These are phyloP conservation scores for Enteromius paludinosus DNA, from an alignment of 2,797 vertebrate species.

Conservation along the genomic window DNA sequence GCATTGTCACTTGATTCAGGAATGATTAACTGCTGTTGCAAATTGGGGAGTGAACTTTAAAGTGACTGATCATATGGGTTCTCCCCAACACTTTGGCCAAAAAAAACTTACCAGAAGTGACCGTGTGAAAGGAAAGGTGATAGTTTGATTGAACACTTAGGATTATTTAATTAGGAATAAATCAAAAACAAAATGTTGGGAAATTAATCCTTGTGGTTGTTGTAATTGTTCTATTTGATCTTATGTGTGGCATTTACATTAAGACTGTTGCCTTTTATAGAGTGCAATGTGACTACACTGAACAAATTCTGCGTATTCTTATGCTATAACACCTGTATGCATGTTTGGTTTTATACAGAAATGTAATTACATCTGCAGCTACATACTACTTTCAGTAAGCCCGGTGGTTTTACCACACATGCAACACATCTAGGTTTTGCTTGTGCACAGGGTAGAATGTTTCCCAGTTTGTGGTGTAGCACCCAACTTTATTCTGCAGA, in stretches of 20 bases:
- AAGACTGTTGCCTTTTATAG: background rate
- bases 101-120: conserved; percentile 71
- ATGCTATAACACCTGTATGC: background rate
- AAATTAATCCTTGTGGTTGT: conserved; percentile 33
- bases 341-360: background rate
- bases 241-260: conserved; percentile 10
- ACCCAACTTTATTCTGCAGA: no score
- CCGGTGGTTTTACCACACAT: background rate
- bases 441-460: background rate
- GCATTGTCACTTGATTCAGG: conserved; percentile 73
- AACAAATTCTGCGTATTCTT: background rate
- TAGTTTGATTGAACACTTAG: conserved; percentile 66
- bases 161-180: conserved; percentile 65
- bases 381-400: background rate
- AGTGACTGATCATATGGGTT: conserved; percentile 50
- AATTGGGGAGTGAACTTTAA: conserved; percentile 63
- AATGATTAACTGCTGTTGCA: conserved; percentile 64
- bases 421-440: background rate
- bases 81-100: conserved; percentile 54
- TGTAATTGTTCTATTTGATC: conserved; percentile 10
- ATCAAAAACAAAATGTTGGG: conserved; percentile 49
- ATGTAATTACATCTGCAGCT: background rate
- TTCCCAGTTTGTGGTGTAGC: background rate
- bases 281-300: background rate
- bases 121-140: conserved; percentile 72